Evolutionary conservation across 2,888 invertebrate genomes (phyloP).

Genomic region (Brachypterus glaber): DNA sequence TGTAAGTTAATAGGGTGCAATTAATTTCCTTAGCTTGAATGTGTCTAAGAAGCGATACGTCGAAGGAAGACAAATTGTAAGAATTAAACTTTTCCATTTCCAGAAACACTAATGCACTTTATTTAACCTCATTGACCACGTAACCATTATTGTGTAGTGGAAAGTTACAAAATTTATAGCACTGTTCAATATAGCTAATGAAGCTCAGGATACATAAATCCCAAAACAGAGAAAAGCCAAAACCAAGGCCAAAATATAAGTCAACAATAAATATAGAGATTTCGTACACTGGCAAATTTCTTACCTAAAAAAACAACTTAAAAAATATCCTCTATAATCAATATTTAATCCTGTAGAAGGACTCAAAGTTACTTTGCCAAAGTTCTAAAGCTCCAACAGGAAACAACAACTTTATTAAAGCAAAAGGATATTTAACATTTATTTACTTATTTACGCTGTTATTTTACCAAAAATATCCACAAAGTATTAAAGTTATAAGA

Average conservation of each 20-base stretch:
- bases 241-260: constrained; percentile 23
- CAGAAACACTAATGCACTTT: constrained; percentile 35
- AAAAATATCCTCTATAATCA: no score
- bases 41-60: constrained; percentile 28
- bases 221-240: constrained; percentile 25
- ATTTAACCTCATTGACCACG: constrained; percentile 38
- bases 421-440: no score
- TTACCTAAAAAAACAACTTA: no score
- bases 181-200: constrained; percentile 41
- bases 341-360: no score
- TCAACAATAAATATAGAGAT: constrained; percentile 19
- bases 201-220: constrained; percentile 38
- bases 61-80: constrained; percentile 34
- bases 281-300: no score
- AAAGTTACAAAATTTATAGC: constrained; percentile 36
- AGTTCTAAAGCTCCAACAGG: no score
- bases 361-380: no score
- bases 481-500: no score
- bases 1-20: constrained; percentile 23
- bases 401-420: no score
- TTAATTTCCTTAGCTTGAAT: constrained; percentile 27
- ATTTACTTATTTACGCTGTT: no score
- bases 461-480: no score
- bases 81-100: constrained; percentile 38
- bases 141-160: constrained; percentile 37